Base-by-base conservation (phyloP, 2,797 vertebrate species). In the Gambusia yucatana region DNA sequence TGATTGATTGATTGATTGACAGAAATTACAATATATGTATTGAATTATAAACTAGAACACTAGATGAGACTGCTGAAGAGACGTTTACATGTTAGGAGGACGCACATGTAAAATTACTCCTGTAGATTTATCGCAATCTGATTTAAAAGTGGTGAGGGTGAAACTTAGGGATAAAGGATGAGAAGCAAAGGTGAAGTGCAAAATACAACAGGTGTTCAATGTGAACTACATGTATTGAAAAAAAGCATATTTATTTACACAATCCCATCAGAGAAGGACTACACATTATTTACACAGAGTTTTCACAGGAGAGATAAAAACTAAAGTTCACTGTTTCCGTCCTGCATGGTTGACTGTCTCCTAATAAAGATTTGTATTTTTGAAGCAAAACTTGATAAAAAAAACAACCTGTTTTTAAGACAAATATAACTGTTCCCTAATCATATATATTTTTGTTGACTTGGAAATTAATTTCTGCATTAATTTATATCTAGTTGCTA, bases 131-230 rank as follows among this genome's bases (percentile, higher is more conserved):
- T 75, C 55, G 36, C 73, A 81, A 84, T 84, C 80, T 74, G 80
- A 85, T 82, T 87, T 73, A 72, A 85, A 82, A 84, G 79, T 63
- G 76, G 16, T 11, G 36, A 63, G 28, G 50, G 30, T 13, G 30
- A 77, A 57, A 65, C n/a, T 13, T 80, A 84, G 85, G 47, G 28
- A 76, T 22, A 43, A 76, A 73, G 70, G 33, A 65, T 39, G 61
- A 22, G 17, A 17, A 65, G 9, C 22, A 65, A 36, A 1, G 9
- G 8, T 17, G 4, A 72, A 81, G 22, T 73, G 39, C 78, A 77
- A 89, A 86, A 81, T 33, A 74, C 28, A 89, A 77, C 78, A 88
- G 83, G 76, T 91, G 83, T 88, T 82, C 39, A 9, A 72, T 73
- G 75, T 79, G 79, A 88, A 81, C 41, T 79, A 17, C 75, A 85